Percentiles rank a stretch among this genome's conserved stretches.
These are phyloP conservation scores for Tetranychus cinnabarinus DNA, from an alignment of 1,140 invertebrate genomes.

Conservation along the genomic window DNA sequence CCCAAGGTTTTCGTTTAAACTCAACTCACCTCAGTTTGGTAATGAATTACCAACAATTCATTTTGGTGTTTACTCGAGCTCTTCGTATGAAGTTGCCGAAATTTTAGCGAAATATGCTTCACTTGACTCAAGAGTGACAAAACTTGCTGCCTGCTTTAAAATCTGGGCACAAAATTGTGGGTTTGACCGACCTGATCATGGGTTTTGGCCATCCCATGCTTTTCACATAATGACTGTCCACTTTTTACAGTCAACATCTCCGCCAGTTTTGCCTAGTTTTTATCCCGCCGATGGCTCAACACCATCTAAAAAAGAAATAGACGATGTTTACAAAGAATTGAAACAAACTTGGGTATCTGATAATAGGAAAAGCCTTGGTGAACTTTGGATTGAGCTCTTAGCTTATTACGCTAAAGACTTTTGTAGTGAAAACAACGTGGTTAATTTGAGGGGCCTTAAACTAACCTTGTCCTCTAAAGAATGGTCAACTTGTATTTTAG, in stretches of 20 bases:
- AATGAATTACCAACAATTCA: background rate
- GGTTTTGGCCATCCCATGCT: conserved; percentile 34
- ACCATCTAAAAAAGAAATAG: background rate
- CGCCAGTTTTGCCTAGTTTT: conserved; percentile 33
- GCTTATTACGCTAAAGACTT: conserved; percentile 31
- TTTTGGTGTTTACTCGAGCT: conserved; percentile 1
- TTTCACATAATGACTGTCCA: conserved; percentile 33
- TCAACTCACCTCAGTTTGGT: background rate
- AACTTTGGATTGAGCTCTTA: conserved; percentile 30
- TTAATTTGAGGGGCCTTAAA: conserved; percentile 25
- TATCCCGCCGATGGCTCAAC: conserved; percentile 21
- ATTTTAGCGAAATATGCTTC: conserved; percentile 3
- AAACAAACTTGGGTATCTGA: background rate
- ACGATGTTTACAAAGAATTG: background rate
- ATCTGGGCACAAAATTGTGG: conserved; percentile 22
- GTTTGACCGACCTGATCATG: conserved; percentile 32
- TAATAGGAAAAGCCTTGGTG: conserved; percentile 25
- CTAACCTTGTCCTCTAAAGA: conserved; percentile 28
- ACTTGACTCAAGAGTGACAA: conserved; percentile 4
- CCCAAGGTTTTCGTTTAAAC: background rate
- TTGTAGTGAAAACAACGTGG: conserved; percentile 27
- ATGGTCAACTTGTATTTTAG: conserved; percentile 30
- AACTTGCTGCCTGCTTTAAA: conserved; percentile 6
- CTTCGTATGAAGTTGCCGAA: background rate
- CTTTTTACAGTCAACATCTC: conserved; percentile 30